A percentile compares a stretch with the other conserved stretches of the same genome.
Evolutionary conservation across 2,797 vertebrate species (phyloP).

Genomic region (Anniella stebbinsi): DNA sequence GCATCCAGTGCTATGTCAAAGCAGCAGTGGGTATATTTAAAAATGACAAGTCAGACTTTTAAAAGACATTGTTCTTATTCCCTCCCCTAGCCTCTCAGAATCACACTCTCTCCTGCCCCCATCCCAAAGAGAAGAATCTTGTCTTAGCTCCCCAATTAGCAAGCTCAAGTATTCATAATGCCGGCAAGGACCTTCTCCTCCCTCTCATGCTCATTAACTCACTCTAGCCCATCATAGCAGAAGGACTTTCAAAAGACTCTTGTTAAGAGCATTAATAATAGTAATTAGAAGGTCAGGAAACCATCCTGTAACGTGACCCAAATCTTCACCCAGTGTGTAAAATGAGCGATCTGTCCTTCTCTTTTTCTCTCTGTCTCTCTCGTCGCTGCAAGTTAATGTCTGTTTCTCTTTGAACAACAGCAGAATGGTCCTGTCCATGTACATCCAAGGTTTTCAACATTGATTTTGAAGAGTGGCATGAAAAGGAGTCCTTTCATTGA

Average conservation of each 20-base stretch:
- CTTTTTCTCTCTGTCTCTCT: slow-evolving; percentile 49
- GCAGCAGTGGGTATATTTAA: slow-evolving; percentile 63
- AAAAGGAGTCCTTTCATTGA: slow-evolving; percentile 56
- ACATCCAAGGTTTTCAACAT: slow-evolving; percentile 57
- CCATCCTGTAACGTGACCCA: slow-evolving; percentile 77
- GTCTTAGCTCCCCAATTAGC: slow-evolving; percentile 63
- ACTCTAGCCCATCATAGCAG: slow-evolving; percentile 67
- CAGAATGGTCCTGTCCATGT: slow-evolving; percentile 55
- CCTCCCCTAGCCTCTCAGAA: slow-evolving; percentile 56
- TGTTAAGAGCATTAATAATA: slow-evolving; percentile 75
- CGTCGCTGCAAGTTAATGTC: slow-evolving; percentile 30
- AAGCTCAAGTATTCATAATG: slow-evolving; percentile 71
- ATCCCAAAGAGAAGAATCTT: slow-evolving; percentile 57
- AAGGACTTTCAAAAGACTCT: slow-evolving; percentile 74
- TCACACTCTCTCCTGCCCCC: slow-evolving; percentile 4
- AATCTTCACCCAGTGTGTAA: slow-evolving; percentile 75
- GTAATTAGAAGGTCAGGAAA: slow-evolving; percentile 77
- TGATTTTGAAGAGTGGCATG: slow-evolving; percentile 43
- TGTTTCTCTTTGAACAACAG: slow-evolving; percentile 63
- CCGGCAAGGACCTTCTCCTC: slow-evolving; percentile 72
- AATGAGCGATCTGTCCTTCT: slow-evolving; percentile 66
- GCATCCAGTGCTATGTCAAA: slow-evolving; percentile 54
- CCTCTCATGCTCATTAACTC: slow-evolving; percentile 75
- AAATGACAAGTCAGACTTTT: slow-evolving; percentile 65
- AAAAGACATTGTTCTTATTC: slow-evolving; percentile 65